These are phyloP conservation scores for Lasioglossum pauxillum DNA, from an alignment of 2,888 invertebrate species.

Conservation along the genomic window DNA sequence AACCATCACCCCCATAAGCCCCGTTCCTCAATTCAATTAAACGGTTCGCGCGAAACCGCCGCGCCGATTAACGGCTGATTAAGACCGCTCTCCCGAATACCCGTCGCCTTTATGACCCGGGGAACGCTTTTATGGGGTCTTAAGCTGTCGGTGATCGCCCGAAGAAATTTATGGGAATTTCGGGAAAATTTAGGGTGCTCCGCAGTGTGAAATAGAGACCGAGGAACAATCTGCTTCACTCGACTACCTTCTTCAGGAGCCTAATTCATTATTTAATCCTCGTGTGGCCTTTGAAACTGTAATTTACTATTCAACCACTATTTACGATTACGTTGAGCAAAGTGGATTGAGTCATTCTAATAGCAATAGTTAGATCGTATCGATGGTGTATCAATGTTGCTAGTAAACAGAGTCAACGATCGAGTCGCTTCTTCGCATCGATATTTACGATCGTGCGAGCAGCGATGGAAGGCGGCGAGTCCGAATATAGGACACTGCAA, in stretches of 20 bases:
- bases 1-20: slow-evolving; percentile 20
- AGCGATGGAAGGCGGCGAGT: slow-evolving; percentile 38
- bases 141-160: not conserved
- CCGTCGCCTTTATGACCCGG: not conserved
- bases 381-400: not conserved
- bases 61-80: slow-evolving; percentile 27
- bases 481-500: slow-evolving; percentile 69
- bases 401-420: slow-evolving; percentile 11
- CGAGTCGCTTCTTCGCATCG: slow-evolving; percentile 10
- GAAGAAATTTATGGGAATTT: slow-evolving; percentile 1
- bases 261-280: not conserved
- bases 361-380: not conserved
- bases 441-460: slow-evolving; percentile 21
- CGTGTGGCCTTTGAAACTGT: not conserved
- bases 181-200: not conserved
- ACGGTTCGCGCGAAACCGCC: slow-evolving; percentile 19
- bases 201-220: not conserved
- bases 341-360: not conserved
- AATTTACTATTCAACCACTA: not conserved
- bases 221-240: not conserved
- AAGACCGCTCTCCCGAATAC: not conserved
- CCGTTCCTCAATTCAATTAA: slow-evolving; percentile 49
- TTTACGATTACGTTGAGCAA: not conserved
- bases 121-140: slow-evolving; percentile 7
- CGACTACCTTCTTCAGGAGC: not conserved